Evolutionary conservation across 2,797 vertebrate genomes (phyloP).

Genomic region (Danio kyathit): DNA sequence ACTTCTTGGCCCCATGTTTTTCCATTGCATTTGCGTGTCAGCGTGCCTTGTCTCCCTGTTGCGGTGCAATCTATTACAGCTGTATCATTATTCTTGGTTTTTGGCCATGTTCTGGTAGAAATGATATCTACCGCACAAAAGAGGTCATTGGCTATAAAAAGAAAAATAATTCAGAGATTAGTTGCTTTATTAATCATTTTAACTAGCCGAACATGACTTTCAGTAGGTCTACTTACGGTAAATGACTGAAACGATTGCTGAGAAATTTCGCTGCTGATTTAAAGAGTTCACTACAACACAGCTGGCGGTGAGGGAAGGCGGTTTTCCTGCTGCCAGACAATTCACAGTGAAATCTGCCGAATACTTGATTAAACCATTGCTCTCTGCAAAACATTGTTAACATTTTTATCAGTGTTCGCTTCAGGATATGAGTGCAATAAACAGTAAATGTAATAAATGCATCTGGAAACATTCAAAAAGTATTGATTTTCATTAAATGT

Average conservation of each 20-base stretch:
- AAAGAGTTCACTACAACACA: slow-evolving; percentile 57
- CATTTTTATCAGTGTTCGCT: not conserved
- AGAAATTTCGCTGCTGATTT: not conserved
- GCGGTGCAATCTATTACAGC: slow-evolving; percentile 64
- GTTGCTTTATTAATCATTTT: not conserved
- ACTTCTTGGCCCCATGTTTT: not conserved
- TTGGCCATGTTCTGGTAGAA: slow-evolving; percentile 63
- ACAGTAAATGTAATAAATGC: not conserved
- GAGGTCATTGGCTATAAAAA: slow-evolving; percentile 41
- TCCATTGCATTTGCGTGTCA: slow-evolving; percentile 63
- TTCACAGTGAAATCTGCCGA: not conserved
- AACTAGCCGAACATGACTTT: not conserved
- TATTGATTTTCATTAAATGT: not conserved
- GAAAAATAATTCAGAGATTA: not conserved
- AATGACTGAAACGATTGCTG: slow-evolving; percentile 52
- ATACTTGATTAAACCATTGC: not conserved
- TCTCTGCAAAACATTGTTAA: slow-evolving; percentile 32
- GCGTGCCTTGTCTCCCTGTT: slow-evolving; percentile 55
- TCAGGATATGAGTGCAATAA: not conserved
- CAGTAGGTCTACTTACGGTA: slow-evolving; percentile 55
- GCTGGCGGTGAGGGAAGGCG: not conserved
- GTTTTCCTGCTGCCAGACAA: not conserved
- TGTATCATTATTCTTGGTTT: slow-evolving; percentile 63
- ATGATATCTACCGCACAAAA: slow-evolving; percentile 20
- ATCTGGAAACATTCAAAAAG: not conserved